Evolutionary conservation across 2,797 vertebrate genomes (phyloP).

Genomic region (Lepilemur septentrionalis): DNA sequence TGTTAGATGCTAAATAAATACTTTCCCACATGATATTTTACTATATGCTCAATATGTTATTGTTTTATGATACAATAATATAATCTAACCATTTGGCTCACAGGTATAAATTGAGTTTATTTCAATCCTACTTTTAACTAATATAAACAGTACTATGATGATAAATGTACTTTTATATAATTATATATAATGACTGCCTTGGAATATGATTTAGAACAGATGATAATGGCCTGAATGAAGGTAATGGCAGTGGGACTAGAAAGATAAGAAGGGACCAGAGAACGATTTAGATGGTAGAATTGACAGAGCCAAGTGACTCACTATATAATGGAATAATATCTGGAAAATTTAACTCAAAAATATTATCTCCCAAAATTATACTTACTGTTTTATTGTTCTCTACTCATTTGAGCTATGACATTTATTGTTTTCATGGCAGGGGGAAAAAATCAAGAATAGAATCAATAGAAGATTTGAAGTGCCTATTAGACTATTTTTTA

Average conservation of each 20-base stretch:
- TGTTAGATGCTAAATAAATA: slow-evolving; percentile 2
- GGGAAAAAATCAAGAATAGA: background rate
- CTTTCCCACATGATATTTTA: background rate
- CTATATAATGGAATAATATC: background rate
- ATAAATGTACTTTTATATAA: slow-evolving; percentile 2
- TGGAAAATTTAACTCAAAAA: background rate
- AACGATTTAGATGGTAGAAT: background rate
- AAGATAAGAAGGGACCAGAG: background rate
- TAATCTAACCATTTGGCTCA: background rate
- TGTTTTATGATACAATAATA: background rate
- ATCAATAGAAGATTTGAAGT: background rate
- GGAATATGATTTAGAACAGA: background rate
- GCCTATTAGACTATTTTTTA: background rate
- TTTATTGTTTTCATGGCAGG: background rate
- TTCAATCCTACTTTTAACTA: background rate
- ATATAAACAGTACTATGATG: slow-evolving; percentile 14
- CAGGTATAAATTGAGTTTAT: background rate
- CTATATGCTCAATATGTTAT: background rate
- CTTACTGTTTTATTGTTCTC: slow-evolving; percentile 8
- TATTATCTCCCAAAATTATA: background rate
- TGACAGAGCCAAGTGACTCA: background rate
- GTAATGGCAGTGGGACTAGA: background rate
- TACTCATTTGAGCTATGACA: background rate
- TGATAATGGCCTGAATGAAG: background rate
- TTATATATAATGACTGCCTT: background rate